Evolutionary conservation across 1,140 invertebrate genomes (phyloP), one percentile per base, ranked within the genome.

Genomic region (Rhyzopertha dominica): DNA sequence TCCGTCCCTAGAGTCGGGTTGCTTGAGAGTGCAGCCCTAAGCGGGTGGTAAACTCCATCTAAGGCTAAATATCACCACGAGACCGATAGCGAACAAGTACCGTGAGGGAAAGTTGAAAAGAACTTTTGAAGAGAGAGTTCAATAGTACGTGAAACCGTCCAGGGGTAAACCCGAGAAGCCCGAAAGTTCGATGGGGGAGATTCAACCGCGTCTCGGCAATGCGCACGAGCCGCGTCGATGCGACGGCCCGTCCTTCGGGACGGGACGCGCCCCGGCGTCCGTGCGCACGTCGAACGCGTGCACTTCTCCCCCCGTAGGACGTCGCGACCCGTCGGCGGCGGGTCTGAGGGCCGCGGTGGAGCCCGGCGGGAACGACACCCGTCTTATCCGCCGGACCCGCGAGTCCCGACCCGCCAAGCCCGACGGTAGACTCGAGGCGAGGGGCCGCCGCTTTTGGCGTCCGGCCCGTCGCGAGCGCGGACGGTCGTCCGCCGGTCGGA

Each of bases 41-140:
- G 76, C 67, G 72, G 80, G 82, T 81, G 81, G 80, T 85, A 85
- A 82, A 84, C 77, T 83, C 77, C 82, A 82, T 82, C 82, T 81
- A 87, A 87, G 78, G 80, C 82, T 87, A 87, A 87, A 87, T 87
- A 87, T 74, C 51, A 69, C 72, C 76, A 75, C 73, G 82, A 86
- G 81, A 83, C 83, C 82, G 82, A 88, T 85, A 88, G 84, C 79
- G 74, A 82, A 88, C 82, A 86, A 89, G 84, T 88, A 87, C 82
- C 79, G 83, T 82, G 82, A 87, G 80, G 83, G 82, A 19, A 86
- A 87, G 85, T 81, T 81, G 85, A 81, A 80, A 85, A 86, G 84
- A 80, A 76, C 84, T 80, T 84, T 82, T 86, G 82, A 84, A 86
- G 75, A 85, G 81, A 85, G 82, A 85, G 82, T 84, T 82, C 68